Conservation (phyloP, 2,888 invertebrate species). For the Bugulina stolonifera region DNA sequence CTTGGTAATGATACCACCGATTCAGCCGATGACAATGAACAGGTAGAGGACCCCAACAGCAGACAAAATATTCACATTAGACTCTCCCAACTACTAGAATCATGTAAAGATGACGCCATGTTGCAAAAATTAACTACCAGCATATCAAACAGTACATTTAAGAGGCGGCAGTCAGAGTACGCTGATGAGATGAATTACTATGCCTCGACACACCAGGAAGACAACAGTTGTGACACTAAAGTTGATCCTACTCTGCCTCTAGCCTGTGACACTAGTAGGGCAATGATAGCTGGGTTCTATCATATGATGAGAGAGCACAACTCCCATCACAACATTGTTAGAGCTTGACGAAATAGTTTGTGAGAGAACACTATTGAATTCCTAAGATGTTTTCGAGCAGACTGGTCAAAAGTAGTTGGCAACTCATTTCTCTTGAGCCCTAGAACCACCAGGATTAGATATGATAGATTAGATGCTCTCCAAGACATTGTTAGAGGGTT, state of each 20-base stretch:
- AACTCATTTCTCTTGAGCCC: too few species aligned
- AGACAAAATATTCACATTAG: not conserved
- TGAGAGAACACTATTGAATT: not conserved
- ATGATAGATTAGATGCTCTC: too few species aligned
- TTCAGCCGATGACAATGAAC: not conserved
- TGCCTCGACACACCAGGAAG: not conserved
- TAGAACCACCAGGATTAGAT: too few species aligned
- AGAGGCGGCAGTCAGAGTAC: not conserved
- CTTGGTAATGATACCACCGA: not conserved
- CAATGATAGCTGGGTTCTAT: slow-evolving; percentile 2
- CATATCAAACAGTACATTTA: not conserved
- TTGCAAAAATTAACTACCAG: not conserved
- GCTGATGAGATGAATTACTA: not conserved
- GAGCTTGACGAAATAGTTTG: not conserved
- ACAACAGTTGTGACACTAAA: not conserved
- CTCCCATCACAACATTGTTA: not conserved
- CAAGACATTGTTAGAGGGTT: too few species aligned
- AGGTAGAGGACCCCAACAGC: not conserved
- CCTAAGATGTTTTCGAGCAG: too few species aligned
- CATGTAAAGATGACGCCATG: not conserved
- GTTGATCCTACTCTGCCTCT: not conserved
- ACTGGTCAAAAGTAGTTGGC: too few species aligned
- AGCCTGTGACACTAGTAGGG: not conserved
- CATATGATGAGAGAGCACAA: not conserved
- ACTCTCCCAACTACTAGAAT: not conserved